Evolutionary conservation across 2,888 invertebrate genomes (phyloP).

Genomic region (Microchrysa polita): DNA sequence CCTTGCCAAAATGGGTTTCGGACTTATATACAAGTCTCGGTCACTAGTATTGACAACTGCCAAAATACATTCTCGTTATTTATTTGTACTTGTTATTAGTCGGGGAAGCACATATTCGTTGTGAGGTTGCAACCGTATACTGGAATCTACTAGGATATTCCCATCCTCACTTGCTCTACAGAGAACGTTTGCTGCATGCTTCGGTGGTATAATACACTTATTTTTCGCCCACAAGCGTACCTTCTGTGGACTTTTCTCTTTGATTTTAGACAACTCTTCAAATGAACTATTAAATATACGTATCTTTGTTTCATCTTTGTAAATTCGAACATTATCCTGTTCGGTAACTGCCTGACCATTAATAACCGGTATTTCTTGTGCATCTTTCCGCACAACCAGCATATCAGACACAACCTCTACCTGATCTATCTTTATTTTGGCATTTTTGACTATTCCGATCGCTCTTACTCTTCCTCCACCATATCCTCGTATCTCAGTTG

Average conservation of each 20-base stretch:
- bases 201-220: background rate
- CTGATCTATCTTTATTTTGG: constrained; percentile 39
- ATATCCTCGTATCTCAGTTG: constrained; percentile 26
- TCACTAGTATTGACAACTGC: background rate
- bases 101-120: background rate
- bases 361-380: constrained; percentile 43
- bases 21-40: background rate
- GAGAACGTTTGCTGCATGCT: background rate
- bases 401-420: constrained; percentile 35
- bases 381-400: constrained; percentile 32
- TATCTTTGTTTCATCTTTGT: background rate
- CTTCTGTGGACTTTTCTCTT: no score
- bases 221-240: constrained; percentile 4
- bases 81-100: background rate
- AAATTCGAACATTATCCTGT: background rate
- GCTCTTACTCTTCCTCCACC: constrained; percentile 30
- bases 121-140: background rate
- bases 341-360: constrained; percentile 40
- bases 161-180: background rate
- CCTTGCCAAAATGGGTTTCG: constrained; percentile 2
- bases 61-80: background rate
- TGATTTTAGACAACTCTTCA: background rate
- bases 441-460: constrained; percentile 15
- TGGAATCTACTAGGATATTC: background rate
- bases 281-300: background rate